Evolutionary conservation across 2,113 vertebrate genomes (phyloP), one percentile per base, ranked within the genome.

Genomic region (Pangasianodon gigas): DNA sequence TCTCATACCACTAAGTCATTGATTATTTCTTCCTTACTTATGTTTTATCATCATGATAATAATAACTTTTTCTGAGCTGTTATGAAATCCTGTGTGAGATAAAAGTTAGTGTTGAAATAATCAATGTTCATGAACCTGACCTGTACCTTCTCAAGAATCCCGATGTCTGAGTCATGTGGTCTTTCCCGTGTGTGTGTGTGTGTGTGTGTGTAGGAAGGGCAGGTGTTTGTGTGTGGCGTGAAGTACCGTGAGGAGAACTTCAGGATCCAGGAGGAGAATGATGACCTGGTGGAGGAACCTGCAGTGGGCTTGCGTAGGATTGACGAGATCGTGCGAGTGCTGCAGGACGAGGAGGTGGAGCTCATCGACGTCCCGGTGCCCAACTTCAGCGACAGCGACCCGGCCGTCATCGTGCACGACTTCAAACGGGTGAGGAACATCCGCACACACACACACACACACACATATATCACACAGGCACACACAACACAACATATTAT

Each of bases 301-400:
- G 56, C 83, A 0, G 80, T 75, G n/a, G 21, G 51, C 13, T 60
- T 95, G 88, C 92, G 90, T 2, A 94, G 96, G 94, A 95, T 99
- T 92, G 94, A 98, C 90, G 97, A 99, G 95, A 97, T 93, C 0
- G 96, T 99, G 93, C 96, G 95, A 77, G 96, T 99, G 60, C 94
- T 98, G 92, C 96, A 98, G 93, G 94, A 95, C 24, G 97, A 98
- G 9, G 96, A 97, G 86, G 97, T 99, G 89, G 98, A 97, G 90
- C 95, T 99, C 90, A 99, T 99, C 94, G 97, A 94, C 0, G 96
- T 99, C 24, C 98, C 98, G 1, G 97, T 99, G 48, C 98, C 98
- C 0, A 97, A 98, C 84, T 99, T 99, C 92, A 96, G 96, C 8
- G 81, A 90, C 37, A 90, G 86, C 16, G 86, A 87, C 89, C 97